Conservation (phyloP, 2,113 vertebrate genomes). For the Rhagologus leucostigma region DNA sequence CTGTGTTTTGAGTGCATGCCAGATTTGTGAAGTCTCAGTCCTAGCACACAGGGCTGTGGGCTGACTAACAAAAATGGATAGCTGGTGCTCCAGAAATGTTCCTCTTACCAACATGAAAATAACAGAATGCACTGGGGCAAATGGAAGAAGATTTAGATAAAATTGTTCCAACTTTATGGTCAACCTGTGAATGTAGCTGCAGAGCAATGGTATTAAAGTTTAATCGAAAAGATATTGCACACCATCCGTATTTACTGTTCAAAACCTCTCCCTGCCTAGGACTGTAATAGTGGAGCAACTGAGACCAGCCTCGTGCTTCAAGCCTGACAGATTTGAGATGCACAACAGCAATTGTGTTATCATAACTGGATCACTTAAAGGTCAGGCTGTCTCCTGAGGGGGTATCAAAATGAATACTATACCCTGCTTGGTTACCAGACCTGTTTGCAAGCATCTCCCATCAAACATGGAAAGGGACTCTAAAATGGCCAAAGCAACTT, state of each 20-base stretch:
- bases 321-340: neutral
- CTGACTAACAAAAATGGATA: neutral
- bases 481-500: neutral
- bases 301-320: neutral
- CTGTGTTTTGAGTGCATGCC: neutral
- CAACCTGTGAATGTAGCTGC: neutral
- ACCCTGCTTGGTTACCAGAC: neutral
- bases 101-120: neutral
- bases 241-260: neutral
- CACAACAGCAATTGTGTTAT: neutral
- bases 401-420: neutral
- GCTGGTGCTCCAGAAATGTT: neutral
- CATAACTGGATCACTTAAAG: neutral
- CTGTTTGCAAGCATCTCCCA: neutral
- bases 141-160: neutral
- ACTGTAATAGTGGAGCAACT: neutral
- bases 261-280: neutral
- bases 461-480: neutral
- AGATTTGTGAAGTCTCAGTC: neutral
- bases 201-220: neutral
- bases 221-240: neutral
- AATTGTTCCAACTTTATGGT: neutral
- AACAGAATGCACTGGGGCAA: neutral
- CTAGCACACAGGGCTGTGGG: neutral
- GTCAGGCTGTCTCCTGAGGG: neutral